Evolutionary conservation across 1,140 invertebrate species (phyloP).

Genomic region (Meloidogyne hapla): DNA sequence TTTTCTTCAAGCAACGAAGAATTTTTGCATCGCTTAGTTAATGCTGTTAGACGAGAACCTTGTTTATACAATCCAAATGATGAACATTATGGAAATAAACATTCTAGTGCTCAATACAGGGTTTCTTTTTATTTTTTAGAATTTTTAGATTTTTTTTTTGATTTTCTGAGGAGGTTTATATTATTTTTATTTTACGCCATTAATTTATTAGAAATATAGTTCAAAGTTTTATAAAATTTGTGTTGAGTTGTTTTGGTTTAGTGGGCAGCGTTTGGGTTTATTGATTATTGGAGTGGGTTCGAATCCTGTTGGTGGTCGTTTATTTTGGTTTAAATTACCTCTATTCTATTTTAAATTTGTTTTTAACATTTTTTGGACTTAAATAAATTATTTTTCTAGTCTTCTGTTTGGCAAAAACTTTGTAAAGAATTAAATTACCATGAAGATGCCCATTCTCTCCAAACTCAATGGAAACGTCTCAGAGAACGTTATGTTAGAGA

Average conservation of each 20-base stretch:
- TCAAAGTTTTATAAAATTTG: too few species aligned
- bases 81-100: conserved; percentile 50
- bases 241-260: too few species aligned
- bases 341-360: not conserved
- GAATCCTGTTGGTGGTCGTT: too few species aligned
- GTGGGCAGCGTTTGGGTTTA: too few species aligned
- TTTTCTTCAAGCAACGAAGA: conserved; percentile 15
- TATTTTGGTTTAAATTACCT: too few species aligned
- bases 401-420: conserved; percentile 36
- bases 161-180: too few species aligned
- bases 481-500: conserved; percentile 49
- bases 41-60: conserved; percentile 40
- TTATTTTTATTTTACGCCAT: too few species aligned
- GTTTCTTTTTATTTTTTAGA: not conserved
- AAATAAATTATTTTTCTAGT: not conserved
- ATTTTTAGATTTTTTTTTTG: not conserved
- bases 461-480: conserved; percentile 47
- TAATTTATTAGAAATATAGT: too few species aligned
- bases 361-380: not conserved
- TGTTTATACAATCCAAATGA: conserved; percentile 49
- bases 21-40: conserved; percentile 34
- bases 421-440: conserved; percentile 45
- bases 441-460: conserved; percentile 41
- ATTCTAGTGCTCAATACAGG: conserved; percentile 38
- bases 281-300: too few species aligned